These are phyloP conservation scores for Tapirus terrestris DNA, from an alignment of 2,113 vertebrate genomes.

Conservation along the genomic window DNA sequence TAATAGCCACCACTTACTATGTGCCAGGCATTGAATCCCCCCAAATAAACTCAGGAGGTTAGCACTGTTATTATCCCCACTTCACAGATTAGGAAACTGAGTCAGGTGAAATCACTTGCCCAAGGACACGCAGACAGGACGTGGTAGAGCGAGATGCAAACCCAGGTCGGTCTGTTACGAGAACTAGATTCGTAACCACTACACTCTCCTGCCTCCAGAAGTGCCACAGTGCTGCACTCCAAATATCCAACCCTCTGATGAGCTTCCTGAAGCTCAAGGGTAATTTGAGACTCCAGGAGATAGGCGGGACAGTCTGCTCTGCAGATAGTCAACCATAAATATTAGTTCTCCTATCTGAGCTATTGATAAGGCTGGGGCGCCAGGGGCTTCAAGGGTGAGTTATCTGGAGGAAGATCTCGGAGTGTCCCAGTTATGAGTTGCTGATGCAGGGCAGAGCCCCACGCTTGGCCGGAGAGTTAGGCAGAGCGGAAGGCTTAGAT, in stretches of 20 bases:
- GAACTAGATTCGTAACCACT: not conserved
- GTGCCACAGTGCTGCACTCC: not conserved
- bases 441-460: not conserved
- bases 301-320: not conserved
- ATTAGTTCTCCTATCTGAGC: slow-evolving; percentile 17
- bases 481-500: not conserved
- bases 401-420: not conserved
- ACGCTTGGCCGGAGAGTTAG: not conserved
- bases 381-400: not conserved
- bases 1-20: not conserved
- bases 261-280: not conserved
- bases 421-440: not conserved
- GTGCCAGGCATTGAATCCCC: not conserved
- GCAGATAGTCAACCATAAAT: not conserved
- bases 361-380: not conserved
- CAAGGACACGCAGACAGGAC: not conserved
- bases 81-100: slow-evolving; percentile 44
- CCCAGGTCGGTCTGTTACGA: not conserved
- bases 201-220: not conserved
- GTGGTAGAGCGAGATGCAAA: not conserved
- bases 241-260: not conserved
- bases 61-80: not conserved
- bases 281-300: not conserved
- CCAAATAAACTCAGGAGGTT: not conserved
- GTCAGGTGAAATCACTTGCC: not conserved